A percentile compares a stretch with the other conserved stretches of the same genome.
Conservation (phyloP, 2,113 vertebrate genomes). For the Opisthocomus hoazin region DNA sequence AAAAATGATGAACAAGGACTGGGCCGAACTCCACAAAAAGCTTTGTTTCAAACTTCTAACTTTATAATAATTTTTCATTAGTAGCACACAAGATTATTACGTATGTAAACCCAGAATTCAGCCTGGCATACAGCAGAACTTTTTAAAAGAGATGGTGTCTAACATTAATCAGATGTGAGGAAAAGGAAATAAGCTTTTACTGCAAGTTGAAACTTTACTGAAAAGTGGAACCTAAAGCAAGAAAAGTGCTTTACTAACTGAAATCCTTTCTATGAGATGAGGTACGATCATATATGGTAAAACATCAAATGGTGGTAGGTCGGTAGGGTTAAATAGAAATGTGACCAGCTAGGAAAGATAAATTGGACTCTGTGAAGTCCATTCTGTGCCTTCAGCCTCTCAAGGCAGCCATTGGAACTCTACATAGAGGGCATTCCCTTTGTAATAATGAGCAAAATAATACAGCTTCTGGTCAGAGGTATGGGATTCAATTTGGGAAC, state of each 20-base stretch:
- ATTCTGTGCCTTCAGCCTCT: neutral
- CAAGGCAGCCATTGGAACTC: neutral
- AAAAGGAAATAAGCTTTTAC: neutral
- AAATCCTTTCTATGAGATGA: neutral
- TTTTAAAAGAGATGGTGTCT: neutral
- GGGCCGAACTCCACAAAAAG: neutral
- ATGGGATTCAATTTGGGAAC: neutral
- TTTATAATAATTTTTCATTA: neutral
- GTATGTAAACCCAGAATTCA: neutral
- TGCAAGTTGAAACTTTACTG: neutral
- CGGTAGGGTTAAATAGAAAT: neutral
- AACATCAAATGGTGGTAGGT: neutral
- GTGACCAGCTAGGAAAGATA: neutral
- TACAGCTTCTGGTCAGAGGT: neutral
- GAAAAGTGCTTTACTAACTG: neutral
- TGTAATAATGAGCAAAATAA: neutral
- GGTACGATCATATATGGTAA: neutral
- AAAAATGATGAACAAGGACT: neutral
- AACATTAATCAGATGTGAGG: neutral
- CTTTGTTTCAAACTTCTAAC: neutral
- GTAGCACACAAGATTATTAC: neutral
- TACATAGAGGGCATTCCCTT: neutral
- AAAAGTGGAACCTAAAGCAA: neutral
- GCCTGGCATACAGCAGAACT: neutral
- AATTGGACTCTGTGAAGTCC: neutral